Percentiles rank a stretch among this genome's conserved stretches.
Evolutionary conservation across 1,140 invertebrate genomes (phyloP).

Genomic region (Dendroctonus valens): DNA sequence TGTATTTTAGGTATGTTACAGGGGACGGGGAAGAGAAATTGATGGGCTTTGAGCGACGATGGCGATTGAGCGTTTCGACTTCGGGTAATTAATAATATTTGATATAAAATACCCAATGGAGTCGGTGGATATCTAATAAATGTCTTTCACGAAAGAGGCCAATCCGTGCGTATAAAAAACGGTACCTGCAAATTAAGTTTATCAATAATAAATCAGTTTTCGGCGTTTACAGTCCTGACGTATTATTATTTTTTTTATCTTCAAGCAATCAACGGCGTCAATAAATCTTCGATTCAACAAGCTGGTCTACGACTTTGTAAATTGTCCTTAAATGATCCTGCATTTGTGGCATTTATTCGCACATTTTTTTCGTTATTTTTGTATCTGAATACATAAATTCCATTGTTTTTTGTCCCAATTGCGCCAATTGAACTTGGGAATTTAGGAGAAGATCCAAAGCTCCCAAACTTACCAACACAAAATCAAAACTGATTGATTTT

Average conservation of each 20-base stretch:
- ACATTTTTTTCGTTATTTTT: background rate
- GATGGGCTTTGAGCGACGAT: constrained; percentile 19
- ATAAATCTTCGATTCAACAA: constrained; percentile 11
- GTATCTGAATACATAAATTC: no score
- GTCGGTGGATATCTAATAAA: constrained; percentile 16
- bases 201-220: constrained; percentile 20
- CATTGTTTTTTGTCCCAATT: no score
- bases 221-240: constrained; percentile 12
- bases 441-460: no score
- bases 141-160: constrained; percentile 18
- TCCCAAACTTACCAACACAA: no score
- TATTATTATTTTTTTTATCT: constrained; percentile 16
- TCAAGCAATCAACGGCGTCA: constrained; percentile 9
- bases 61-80: constrained; percentile 24
- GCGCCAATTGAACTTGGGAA: no score
- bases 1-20: constrained; percentile 31
- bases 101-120: constrained; percentile 18
- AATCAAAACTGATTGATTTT: no score
- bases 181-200: constrained; percentile 19
- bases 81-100: constrained; percentile 28
- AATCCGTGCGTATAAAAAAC: constrained; percentile 23
- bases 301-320: background rate
- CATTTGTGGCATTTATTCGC: background rate
- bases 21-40: constrained; percentile 25
- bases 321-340: no score